phyloP scores from a whole-genome alignment of 2,797 vertebrate genomes.

The Arctocebus calabarensis region DNA sequence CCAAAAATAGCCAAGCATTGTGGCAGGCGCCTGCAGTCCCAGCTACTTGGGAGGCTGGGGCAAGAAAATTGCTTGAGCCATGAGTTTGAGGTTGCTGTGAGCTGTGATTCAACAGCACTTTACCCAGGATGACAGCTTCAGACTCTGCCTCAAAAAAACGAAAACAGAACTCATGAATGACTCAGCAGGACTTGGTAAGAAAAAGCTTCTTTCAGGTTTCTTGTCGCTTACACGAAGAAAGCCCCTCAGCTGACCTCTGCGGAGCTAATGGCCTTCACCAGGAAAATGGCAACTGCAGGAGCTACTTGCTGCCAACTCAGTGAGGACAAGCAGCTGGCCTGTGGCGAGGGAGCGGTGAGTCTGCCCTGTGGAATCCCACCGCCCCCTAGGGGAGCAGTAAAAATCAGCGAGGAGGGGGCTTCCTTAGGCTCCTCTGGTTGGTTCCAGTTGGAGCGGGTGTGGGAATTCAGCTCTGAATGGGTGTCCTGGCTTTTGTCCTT shows the following conservation, averaged over 20 bases:
- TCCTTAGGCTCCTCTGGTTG: not conserved
- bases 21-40: too few species aligned
- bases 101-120: too few species aligned
- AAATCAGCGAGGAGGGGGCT: fast-evolving
- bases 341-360: conserved; percentile 74
- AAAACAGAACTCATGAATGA: not conserved
- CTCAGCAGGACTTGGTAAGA: not conserved
- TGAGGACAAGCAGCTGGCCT: conserved; percentile 72
- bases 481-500: not conserved
- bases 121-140: too few species aligned
- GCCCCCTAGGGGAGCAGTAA: not conserved
- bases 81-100: too few species aligned
- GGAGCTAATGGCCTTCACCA: conserved; percentile 68
- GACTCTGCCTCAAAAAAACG: too few species aligned
- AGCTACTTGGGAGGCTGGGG: too few species aligned
- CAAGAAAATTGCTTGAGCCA: too few species aligned
- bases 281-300: conserved; percentile 64
- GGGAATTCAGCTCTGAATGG: not conserved
- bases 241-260: conserved; percentile 70
- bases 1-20: too few species aligned
- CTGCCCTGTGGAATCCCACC: not conserved
- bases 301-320: conserved; percentile 73
- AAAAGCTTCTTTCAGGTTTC: conserved; percentile 71
- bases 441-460: fast-evolving
- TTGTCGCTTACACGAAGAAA: conserved; percentile 75